Conservation (phyloP, 2,888 invertebrate species). For the Sicus ferrugineus region DNA sequence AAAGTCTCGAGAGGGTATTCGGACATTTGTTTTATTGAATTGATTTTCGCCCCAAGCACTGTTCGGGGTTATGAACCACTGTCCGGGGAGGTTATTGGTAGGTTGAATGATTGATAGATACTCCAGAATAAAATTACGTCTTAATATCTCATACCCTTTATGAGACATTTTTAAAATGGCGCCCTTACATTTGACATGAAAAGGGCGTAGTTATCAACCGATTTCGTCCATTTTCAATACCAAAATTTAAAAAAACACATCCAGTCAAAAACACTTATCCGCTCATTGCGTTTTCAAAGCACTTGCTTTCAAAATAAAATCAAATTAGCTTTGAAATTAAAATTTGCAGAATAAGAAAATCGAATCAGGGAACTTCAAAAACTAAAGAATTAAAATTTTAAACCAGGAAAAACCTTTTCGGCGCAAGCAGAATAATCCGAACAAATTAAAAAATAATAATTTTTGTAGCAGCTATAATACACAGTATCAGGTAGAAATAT, state of each 20-base stretch:
- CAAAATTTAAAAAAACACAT: too few relatives aligned
- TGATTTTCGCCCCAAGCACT: neutral
- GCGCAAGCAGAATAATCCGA: neutral
- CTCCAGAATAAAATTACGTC: too few relatives aligned
- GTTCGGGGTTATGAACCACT: neutral
- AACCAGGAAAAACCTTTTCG: slow-evolving; percentile 12
- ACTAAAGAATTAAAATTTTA: slow-evolving; percentile 20
- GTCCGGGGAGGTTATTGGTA: too few relatives aligned
- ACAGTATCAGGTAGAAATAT: neutral
- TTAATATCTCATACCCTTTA: too few relatives aligned
- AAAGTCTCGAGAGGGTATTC: neutral
- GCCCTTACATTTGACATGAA: neutral
- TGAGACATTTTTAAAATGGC: too few relatives aligned
- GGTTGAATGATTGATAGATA: too few relatives aligned
- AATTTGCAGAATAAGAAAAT: slow-evolving; percentile 19
- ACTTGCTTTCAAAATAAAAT: slow-evolving; percentile 13
- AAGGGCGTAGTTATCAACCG: too few relatives aligned
- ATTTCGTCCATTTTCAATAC: too few relatives aligned
- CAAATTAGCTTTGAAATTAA: slow-evolving; percentile 27
- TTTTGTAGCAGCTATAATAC: neutral
- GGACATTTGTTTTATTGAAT: neutral
- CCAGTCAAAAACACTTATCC: neutral
- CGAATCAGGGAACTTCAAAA: slow-evolving; percentile 12
- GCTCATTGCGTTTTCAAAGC: slow-evolving; percentile 7
- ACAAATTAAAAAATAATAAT: neutral